Evolutionary conservation across 2,888 invertebrate species (phyloP), one percentile per base, ranked within the genome.

Genomic region (Mamestra brassicae): DNA sequence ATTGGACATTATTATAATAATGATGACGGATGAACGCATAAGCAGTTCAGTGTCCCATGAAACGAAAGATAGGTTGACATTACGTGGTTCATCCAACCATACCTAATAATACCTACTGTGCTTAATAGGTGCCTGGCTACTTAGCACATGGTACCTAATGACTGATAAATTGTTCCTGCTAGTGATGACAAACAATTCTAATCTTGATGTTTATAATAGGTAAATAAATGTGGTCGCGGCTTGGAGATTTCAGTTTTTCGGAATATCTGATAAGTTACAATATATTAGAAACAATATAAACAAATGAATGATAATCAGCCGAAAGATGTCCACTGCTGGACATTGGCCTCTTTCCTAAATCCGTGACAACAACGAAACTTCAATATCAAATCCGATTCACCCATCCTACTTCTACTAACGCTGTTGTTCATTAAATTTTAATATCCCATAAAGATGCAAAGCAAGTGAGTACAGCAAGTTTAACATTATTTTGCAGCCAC

Each of bases 1-100:
- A 73, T 83, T 77, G 57, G 58, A 38, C 67, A 73, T 54, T 78
- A 42, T 64, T 50, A 69, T 67, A 69, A 79, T 17, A 52, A 42
- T 42, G 54, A 79, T 69, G 26, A 73, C 64, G 74, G 55, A 70
- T 47, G 57, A 67, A 71, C 68, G 63, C 60, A 61, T 65, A 36
- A 26, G 50, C 50, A 78, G 81, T 84, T 80, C 79, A 85, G 84
- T 88, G 88, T 88, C 84, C 87, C 84, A 83, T 88, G 85, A 88
- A 89, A 87, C 81, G 74, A 75, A 81, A 81, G 81, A 75, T 74
- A 68, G 78, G 79, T 73, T 50, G 55, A 73, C 26, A 93, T 93
- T 93, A 93, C 80, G 83, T 88, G 80, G 85, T 78, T 88, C 90
- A 84, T 76, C 92, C 90, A 87, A 92, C 90, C 93, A 88, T 89